Evolutionary conservation across 2,888 invertebrate genomes (phyloP).

Genomic region (Lithophane ornitopus): DNA sequence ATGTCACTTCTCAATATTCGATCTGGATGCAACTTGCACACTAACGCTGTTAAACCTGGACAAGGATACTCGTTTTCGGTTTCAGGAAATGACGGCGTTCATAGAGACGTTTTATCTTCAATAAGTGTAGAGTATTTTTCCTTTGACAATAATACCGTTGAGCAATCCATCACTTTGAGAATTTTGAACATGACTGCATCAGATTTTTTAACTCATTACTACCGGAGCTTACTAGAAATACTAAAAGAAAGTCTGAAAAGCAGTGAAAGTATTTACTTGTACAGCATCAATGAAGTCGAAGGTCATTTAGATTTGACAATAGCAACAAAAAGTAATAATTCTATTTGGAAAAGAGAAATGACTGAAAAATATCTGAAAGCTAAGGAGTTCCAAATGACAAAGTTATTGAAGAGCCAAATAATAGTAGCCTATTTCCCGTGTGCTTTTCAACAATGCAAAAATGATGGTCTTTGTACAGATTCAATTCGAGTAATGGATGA

Average conservation of each 20-base stretch:
- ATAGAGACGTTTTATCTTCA: conserved; percentile 96
- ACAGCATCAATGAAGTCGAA: conserved; percentile 93
- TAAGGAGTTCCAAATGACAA: conserved; percentile 92
- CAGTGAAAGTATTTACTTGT: conserved; percentile 92
- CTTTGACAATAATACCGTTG: conserved; percentile 95
- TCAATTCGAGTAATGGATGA: conserved; percentile 92
- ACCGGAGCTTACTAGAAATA: conserved; percentile 93
- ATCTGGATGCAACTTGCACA: conserved; percentile 94
- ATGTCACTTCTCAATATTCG: conserved; percentile 93
- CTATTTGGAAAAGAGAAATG: conserved; percentile 92
- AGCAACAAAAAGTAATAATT: conserved; percentile 91
- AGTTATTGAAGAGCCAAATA: conserved; percentile 91
- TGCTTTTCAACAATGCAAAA: conserved; percentile 93
- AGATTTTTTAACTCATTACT: conserved; percentile 94
- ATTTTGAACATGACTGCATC: conserved; percentile 94
- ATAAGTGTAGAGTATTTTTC: conserved; percentile 95
- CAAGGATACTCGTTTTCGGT: conserved; percentile 95
- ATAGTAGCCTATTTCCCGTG: conserved; percentile 95
- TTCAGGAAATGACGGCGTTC: conserved; percentile 97
- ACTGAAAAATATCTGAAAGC: conserved; percentile 92
- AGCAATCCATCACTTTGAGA: conserved; percentile 95
- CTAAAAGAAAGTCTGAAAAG: conserved; percentile 92
- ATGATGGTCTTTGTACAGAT: conserved; percentile 94
- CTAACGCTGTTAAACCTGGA: conserved; percentile 93
- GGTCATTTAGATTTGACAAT: conserved; percentile 93